Conservation (phyloP, 2,113 vertebrate species). For the Eolophus roseicapilla region DNA sequence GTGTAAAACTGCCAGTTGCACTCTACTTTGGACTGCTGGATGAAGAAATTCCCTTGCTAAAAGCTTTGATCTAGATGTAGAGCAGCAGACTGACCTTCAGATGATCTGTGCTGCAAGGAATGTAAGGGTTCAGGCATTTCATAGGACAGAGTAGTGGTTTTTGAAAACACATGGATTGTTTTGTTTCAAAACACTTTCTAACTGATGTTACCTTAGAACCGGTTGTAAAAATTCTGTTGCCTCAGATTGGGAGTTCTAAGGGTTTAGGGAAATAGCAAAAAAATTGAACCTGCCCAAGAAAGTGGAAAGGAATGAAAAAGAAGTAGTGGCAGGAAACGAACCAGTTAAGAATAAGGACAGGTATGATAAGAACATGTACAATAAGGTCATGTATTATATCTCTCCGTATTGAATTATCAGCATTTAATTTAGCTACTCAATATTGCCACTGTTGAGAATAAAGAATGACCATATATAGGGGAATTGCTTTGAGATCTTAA, state of each 20-base stretch:
- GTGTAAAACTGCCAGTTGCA: not conserved
- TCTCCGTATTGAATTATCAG: not conserved
- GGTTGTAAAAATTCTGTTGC: not conserved
- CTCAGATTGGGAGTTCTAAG: not conserved
- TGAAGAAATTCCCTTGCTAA: not conserved
- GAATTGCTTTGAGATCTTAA: not conserved
- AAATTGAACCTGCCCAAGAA: not conserved
- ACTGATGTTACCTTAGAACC: not conserved
- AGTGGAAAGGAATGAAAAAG: not conserved
- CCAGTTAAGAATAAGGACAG: not conserved
- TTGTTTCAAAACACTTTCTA: conserved; percentile 17
- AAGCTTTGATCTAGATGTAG: not conserved
- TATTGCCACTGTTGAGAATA: not conserved
- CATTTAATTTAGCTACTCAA: not conserved
- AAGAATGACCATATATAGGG: not conserved
- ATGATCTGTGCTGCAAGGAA: not conserved
- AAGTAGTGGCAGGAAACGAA: not conserved
- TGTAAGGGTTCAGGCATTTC: not conserved
- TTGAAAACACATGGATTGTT: not conserved
- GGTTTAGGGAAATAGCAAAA: not conserved
- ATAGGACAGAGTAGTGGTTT: not conserved
- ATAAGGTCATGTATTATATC: not conserved
- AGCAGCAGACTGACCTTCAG: not conserved
- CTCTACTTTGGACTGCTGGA: not conserved
- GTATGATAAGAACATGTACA: not conserved